phyloP scores from a whole-genome alignment of 2,888 invertebrate genomes.

The Bombylius major region DNA sequence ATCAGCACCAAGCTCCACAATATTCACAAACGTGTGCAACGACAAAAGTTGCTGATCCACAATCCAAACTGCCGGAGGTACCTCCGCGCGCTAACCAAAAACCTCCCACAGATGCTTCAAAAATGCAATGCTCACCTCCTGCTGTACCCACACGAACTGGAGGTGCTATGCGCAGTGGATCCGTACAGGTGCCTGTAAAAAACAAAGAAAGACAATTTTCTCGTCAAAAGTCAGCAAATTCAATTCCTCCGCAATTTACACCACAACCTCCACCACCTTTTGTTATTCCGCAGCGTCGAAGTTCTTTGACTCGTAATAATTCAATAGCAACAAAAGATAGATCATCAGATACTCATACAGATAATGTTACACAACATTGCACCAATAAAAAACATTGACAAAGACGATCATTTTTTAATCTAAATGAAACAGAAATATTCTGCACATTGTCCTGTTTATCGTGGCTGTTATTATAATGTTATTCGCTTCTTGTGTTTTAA shows the following conservation, averaged over 20 bases:
- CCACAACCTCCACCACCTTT: slow-evolving; percentile 35
- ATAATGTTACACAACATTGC: slow-evolving; percentile 18
- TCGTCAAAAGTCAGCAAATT: slow-evolving; percentile 33
- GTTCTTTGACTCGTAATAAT: slow-evolving; percentile 15
- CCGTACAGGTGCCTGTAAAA: slow-evolving; percentile 25
- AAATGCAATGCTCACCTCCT: slow-evolving; percentile 30
- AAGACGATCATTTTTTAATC: slow-evolving; percentile 27
- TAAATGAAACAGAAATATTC: slow-evolving; percentile 13
- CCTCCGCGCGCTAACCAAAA: slow-evolving; percentile 28
- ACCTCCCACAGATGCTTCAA: slow-evolving; percentile 22
- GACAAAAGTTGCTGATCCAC: slow-evolving; percentile 6
- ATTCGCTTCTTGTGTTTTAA: too few relatives aligned
- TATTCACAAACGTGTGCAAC: slow-evolving; percentile 11
- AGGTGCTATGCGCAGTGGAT: slow-evolving; percentile 28
- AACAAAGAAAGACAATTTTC: slow-evolving; percentile 14
- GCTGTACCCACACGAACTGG: slow-evolving; percentile 33
- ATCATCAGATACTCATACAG: slow-evolving; percentile 8
- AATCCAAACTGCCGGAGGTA: slow-evolving; percentile 25
- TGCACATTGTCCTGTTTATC: too few relatives aligned
- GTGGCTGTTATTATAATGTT: too few relatives aligned
- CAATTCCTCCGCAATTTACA: slow-evolving; percentile 33
- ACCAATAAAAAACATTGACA: slow-evolving; percentile 9
- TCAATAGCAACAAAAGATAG: slow-evolving; percentile 8
- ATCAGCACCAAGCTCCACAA: neutral
- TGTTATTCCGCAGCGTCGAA: slow-evolving; percentile 33